These are phyloP conservation scores for Aleiodes alternator DNA, from an alignment of 2,888 invertebrate species.

Conservation along the genomic window DNA sequence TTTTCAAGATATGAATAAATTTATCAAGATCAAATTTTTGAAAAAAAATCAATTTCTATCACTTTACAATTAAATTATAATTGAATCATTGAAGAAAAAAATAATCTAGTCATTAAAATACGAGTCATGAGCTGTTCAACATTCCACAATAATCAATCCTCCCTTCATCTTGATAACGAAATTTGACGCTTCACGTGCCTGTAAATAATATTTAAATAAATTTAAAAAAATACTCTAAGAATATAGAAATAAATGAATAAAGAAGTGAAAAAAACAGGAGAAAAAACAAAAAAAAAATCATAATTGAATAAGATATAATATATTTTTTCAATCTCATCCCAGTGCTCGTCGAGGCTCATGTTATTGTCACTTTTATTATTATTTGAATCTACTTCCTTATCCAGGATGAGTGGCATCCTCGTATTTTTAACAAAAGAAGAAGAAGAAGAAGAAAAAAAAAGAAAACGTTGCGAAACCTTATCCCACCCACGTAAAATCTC, in stretches of 20 bases:
- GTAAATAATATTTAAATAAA: conserved; percentile 25
- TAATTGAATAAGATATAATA: conserved; percentile 48
- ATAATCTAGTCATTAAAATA: conserved; percentile 26
- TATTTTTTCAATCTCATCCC: conserved; percentile 53
- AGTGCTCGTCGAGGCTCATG: conserved; percentile 48
- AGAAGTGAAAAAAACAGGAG: conserved; percentile 3
- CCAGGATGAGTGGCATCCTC: conserved; percentile 3
- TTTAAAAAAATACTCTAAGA: background rate
- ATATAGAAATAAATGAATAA: conserved; percentile 13
- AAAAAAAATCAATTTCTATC: too few species aligned
- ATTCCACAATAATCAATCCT: conserved; percentile 23
- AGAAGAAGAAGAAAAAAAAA: background rate
- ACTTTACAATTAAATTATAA: too few species aligned
- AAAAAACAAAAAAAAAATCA: conserved; percentile 38
- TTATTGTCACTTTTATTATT: background rate
- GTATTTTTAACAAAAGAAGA: conserved; percentile 14
- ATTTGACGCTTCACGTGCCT: conserved; percentile 28
- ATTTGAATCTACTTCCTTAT: conserved; percentile 1
- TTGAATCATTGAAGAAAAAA: background rate
- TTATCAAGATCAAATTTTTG: too few species aligned
- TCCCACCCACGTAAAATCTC: background rate
- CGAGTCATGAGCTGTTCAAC: background rate
- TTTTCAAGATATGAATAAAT: too few species aligned
- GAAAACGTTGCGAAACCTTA: background rate
- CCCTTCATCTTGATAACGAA: conserved; percentile 25